These are phyloP conservation scores for Novumbra hubbsi DNA, from an alignment of 2,797 vertebrate species.

Conservation along the genomic window DNA sequence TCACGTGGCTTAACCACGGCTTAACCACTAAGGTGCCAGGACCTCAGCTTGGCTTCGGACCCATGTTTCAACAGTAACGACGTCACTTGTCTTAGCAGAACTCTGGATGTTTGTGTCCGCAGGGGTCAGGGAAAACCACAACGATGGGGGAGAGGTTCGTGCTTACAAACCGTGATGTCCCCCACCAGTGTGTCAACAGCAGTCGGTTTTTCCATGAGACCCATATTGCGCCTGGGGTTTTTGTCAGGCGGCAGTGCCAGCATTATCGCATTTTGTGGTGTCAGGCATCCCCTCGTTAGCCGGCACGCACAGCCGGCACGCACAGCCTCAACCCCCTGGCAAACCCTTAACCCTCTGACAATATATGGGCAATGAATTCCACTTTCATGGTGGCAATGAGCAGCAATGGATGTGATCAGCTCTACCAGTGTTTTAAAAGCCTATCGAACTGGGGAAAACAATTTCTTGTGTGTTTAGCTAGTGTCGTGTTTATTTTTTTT, in stretches of 20 bases:
- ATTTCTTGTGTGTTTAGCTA: neutral
- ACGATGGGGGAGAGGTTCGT: conserved; percentile 57
- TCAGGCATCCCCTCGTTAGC: too few species aligned
- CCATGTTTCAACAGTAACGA: conserved; percentile 32
- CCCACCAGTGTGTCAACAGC: conserved; percentile 54
- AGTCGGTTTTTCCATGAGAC: conserved; percentile 44
- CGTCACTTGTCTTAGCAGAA: conserved; percentile 31
- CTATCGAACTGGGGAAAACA: neutral
- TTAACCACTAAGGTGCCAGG: conserved; percentile 25
- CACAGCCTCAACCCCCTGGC: conserved; percentile 43
- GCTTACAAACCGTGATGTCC: conserved; percentile 45
- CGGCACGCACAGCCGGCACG: too few species aligned
- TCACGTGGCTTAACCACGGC: conserved; percentile 4
- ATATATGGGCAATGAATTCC: conserved; percentile 3
- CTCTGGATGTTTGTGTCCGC: conserved; percentile 21
- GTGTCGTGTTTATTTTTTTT: conserved; percentile 32
- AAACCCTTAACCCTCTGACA: conserved; percentile 12
- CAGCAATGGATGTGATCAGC: neutral
- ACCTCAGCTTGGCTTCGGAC: conserved; percentile 21
- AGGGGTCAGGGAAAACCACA: conserved; percentile 46
- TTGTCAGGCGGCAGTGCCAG: conserved; percentile 32
- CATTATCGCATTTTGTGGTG: conserved; percentile 48
- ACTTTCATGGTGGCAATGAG: neutral
- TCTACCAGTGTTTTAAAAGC: neutral
- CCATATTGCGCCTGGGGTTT: conserved; percentile 39